Evolutionary conservation across 1,140 invertebrate genomes (phyloP).

Genomic region (Drosophila takahashii): DNA sequence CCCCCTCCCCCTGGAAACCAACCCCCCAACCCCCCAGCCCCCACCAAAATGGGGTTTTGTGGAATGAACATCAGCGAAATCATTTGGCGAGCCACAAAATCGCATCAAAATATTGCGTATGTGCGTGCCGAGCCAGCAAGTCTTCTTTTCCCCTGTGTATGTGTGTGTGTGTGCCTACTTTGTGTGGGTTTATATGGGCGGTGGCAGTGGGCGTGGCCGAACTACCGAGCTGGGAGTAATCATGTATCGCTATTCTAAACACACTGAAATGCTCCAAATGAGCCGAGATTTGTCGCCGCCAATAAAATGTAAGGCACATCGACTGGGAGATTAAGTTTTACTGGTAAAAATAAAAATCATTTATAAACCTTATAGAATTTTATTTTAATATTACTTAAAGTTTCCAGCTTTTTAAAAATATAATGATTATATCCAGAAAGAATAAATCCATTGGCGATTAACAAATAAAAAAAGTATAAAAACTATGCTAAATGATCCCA

Average conservation of each 20-base stretch:
- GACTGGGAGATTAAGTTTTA: not conserved
- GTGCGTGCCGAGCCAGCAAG: constrained; percentile 54
- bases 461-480: too few species aligned
- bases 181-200: constrained; percentile 14
- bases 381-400: too few species aligned
- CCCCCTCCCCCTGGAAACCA: not conserved
- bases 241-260: constrained; percentile 41
- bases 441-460: too few species aligned
- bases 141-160: constrained; percentile 34
- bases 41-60: constrained; percentile 5
- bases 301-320: constrained; percentile 3
- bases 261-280: constrained; percentile 39
- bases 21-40: not conserved
- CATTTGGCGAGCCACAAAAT: constrained; percentile 70
- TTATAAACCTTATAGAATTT: not conserved
- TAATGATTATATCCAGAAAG: too few species aligned
- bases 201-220: constrained; percentile 25
- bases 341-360: not conserved
- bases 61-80: constrained; percentile 62
- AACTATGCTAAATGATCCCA: too few species aligned
- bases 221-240: constrained; percentile 44
- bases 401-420: too few species aligned
- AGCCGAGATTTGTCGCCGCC: constrained; percentile 30
- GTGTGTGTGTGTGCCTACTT: constrained; percentile 9
- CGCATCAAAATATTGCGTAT: constrained; percentile 76